These are phyloP conservation scores for Acanthacorydalis orientalis DNA, from an alignment of 2,888 invertebrate species.

Conservation along the genomic window DNA sequence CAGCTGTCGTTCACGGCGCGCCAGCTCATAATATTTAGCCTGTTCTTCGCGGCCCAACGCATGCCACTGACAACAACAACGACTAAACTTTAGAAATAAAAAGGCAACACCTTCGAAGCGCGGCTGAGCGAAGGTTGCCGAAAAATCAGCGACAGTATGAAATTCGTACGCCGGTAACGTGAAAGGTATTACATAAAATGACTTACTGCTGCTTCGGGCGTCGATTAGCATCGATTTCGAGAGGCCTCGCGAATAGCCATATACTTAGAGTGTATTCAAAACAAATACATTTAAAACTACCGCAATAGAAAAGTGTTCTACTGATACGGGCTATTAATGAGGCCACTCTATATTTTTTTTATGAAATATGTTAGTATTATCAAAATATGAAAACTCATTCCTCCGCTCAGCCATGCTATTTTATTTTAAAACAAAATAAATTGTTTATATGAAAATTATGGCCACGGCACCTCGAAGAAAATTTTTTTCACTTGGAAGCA, in stretches of 20 bases:
- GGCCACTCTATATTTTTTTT: not conserved
- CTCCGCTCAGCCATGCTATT: constrained; percentile 6
- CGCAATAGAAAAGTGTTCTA: constrained; percentile 9
- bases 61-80: constrained; percentile 76
- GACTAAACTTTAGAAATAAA: constrained; percentile 14
- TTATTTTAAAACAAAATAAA: constrained; percentile 1
- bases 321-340: not conserved
- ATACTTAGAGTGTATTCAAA: constrained; percentile 25
- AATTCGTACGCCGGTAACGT: no score
- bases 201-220: no score
- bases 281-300: constrained; percentile 28
- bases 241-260: constrained; percentile 9
- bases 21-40: constrained; percentile 99
- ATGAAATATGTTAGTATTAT: not conserved
- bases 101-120: not conserved
- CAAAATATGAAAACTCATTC: not conserved
- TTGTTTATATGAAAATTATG: constrained; percentile 3
- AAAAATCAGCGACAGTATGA: no score
- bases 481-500: not conserved
- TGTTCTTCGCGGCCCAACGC: constrained; percentile 98
- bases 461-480: constrained; percentile 6
- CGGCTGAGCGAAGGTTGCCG: constrained; percentile 3
- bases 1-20: constrained; percentile 93
- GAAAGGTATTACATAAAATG: no score
- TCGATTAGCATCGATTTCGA: no score